Conservation (phyloP, 2,113 vertebrate genomes). For the Damaliscus lunatus region DNA sequence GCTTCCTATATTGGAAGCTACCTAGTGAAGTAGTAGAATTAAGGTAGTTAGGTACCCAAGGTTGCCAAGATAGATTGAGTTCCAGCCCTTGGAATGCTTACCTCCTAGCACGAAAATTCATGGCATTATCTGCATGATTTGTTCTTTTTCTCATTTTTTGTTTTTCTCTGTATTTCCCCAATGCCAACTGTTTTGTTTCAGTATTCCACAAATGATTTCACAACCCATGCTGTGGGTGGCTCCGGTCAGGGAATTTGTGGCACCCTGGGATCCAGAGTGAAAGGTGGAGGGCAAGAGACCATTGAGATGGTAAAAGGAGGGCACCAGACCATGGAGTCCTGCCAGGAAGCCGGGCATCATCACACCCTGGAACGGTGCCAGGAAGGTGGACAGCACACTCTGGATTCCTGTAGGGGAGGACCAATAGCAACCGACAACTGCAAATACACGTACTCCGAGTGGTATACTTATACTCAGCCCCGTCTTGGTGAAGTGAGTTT, state of each 20-base stretch:
- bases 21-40: neutral
- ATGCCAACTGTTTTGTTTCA: constrained; percentile 16
- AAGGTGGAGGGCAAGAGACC: constrained; percentile 74
- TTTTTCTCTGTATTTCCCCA: neutral
- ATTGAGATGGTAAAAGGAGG: constrained; percentile 76
- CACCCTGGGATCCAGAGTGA: constrained; percentile 66
- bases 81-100: neutral
- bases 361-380: neutral
- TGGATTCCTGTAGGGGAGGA: constrained; percentile 58
- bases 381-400: constrained; percentile 1
- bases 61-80: neutral
- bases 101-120: neutral
- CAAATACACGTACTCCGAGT: constrained; percentile 80
- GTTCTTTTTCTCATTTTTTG: neutral
- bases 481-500: constrained; percentile 83
- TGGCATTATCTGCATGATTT: neutral
- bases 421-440: constrained; percentile 65
- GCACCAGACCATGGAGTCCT: constrained; percentile 72
- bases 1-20: neutral
- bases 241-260: constrained; percentile 26
- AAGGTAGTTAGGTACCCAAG: neutral
- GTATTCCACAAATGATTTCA: constrained; percentile 55
- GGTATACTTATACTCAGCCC: constrained; percentile 82
- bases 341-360: constrained; percentile 65
- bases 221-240: neutral